Percentiles rank a stretch among this genome's conserved stretches.
Conservation (phyloP, 2,888 invertebrate species). For the Ferrisia virgata region DNA sequence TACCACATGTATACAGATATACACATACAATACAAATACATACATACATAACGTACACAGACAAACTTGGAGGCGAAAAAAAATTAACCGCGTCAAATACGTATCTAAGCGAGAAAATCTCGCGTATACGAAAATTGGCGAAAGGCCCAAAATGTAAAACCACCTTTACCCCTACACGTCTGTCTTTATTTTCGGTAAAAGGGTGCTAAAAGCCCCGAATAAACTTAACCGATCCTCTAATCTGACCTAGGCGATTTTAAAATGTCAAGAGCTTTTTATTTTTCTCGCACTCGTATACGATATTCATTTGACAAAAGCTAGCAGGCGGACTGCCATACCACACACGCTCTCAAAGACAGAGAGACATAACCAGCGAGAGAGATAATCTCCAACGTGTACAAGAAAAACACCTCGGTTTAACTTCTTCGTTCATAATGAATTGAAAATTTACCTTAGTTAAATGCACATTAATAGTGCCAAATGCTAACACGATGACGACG, state of each 20-base stretch:
- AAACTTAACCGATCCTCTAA: not conserved
- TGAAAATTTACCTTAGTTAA: not conserved
- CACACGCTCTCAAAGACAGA: not conserved
- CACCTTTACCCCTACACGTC: not conserved
- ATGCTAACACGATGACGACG: not conserved
- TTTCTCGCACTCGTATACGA: not conserved
- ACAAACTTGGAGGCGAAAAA: not conserved
- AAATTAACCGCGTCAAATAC: not conserved
- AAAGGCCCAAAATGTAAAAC: not conserved
- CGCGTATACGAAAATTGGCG: not conserved
- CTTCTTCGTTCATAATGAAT: not conserved
- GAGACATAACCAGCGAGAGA: no score
- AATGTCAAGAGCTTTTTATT: not conserved
- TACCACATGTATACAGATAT: not conserved
- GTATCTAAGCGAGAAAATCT: not conserved
- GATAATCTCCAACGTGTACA: not conserved
- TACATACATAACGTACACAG: not conserved
- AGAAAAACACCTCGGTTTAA: not conserved
- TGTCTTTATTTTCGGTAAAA: not conserved
- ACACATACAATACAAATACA: no score
- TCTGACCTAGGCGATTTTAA: not conserved
- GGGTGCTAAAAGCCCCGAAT: not conserved
- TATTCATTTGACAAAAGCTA: not conserved
- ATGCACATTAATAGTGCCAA: not conserved
- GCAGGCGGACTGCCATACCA: not conserved